Conservation (phyloP, 2,888 invertebrate species). For the Diogma glabrata region DNA sequence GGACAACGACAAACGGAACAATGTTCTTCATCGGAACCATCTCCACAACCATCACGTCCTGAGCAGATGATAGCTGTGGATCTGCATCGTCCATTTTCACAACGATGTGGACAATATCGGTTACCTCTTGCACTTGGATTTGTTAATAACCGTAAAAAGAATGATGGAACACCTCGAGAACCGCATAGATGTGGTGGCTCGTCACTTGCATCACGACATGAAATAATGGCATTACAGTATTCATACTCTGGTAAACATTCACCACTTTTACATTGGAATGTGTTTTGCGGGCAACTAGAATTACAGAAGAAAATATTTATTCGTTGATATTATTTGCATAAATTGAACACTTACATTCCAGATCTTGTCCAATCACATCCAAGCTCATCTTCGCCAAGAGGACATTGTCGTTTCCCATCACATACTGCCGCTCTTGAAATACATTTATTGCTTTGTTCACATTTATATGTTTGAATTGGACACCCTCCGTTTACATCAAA, state of each 20-base stretch:
- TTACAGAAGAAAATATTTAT: background rate
- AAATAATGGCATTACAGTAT: slow-evolving; percentile 81
- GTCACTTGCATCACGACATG: slow-evolving; percentile 80
- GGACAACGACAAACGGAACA: slow-evolving; percentile 74
- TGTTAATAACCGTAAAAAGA: slow-evolving; percentile 31
- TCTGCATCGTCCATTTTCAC: slow-evolving; percentile 77
- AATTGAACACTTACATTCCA: slow-evolving; percentile 36
- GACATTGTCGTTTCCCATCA: slow-evolving; percentile 67
- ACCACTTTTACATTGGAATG: slow-evolving; percentile 75
- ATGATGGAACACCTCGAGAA: slow-evolving; percentile 36
- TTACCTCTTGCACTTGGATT: slow-evolving; percentile 15
- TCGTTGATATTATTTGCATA: background rate
- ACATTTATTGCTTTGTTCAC: slow-evolving; percentile 55
- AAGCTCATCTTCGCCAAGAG: slow-evolving; percentile 63
- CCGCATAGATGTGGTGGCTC: slow-evolving; percentile 69
- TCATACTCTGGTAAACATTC: slow-evolving; percentile 82
- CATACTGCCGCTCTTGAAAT: slow-evolving; percentile 70
- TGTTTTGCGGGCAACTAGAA: slow-evolving; percentile 59
- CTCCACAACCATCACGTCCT: slow-evolving; percentile 83
- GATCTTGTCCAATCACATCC: slow-evolving; percentile 49
- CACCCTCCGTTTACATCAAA: slow-evolving; percentile 38
- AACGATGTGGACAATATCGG: slow-evolving; percentile 62
- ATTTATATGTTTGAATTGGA: slow-evolving; percentile 60
- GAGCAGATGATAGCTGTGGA: slow-evolving; percentile 84
- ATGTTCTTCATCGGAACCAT: slow-evolving; percentile 75